Evolutionary conservation across 2,888 invertebrate species (phyloP).

Genomic region (Melanargia galathea): DNA sequence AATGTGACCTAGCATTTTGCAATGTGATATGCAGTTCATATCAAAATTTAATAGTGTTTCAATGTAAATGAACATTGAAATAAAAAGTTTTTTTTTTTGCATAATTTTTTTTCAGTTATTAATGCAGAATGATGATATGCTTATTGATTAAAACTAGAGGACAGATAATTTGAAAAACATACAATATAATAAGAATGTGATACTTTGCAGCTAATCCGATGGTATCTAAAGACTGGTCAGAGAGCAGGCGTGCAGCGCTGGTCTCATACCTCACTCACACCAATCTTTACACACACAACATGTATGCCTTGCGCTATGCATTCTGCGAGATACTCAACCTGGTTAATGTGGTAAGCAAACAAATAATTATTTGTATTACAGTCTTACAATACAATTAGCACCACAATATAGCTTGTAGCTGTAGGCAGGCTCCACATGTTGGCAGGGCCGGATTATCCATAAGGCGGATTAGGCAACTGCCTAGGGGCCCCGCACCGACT

Average conservation of each 20-base stretch:
- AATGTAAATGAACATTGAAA: no score
- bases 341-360: conserved; percentile 84
- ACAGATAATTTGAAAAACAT: not conserved
- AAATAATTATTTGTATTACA: not conserved
- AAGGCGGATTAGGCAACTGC: no score
- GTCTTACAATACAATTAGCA: not conserved
- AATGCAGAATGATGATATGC: no score
- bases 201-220: conserved; percentile 74
- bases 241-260: conserved; percentile 78
- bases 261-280: conserved; percentile 81
- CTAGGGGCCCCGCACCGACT: no score
- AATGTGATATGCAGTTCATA: no score
- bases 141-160: not conserved
- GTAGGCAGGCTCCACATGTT: no score
- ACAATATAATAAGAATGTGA: not conserved
- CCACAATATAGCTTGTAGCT: not conserved
- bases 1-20: no score
- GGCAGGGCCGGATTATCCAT: no score
- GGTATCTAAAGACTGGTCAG: conserved; percentile 80
- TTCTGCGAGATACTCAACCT: conserved; percentile 89
- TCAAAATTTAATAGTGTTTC: no score
- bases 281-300: conserved; percentile 81
- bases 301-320: conserved; percentile 85
- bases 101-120: no score
- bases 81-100: no score